Conservation (phyloP, 2,113 vertebrate genomes). For the Sturnus vulgaris region DNA sequence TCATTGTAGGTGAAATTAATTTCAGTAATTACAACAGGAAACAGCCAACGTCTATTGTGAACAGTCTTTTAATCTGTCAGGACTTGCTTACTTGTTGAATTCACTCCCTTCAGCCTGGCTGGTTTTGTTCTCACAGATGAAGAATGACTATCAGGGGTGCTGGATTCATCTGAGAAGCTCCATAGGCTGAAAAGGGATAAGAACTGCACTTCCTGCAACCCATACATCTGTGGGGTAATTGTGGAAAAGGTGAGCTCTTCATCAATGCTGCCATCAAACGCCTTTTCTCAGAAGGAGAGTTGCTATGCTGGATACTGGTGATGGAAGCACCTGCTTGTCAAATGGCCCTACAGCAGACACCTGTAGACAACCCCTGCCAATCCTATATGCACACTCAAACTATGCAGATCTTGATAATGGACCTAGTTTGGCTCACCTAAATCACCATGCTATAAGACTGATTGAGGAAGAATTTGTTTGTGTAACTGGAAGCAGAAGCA, state of each 20-base stretch:
- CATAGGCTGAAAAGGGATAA: neutral
- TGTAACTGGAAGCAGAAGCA: neutral
- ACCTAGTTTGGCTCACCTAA: neutral
- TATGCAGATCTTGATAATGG: neutral
- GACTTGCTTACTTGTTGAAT: neutral
- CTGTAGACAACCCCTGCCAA: neutral
- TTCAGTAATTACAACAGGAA: neutral
- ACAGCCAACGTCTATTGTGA: neutral
- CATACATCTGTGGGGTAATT: fast-evolving
- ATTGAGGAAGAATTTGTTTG: neutral
- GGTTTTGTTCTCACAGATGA: neutral
- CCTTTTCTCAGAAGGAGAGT: neutral
- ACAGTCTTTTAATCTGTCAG: neutral
- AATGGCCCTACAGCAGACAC: neutral
- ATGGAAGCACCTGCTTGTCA: neutral
- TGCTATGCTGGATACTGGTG: neutral
- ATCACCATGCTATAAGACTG: neutral
- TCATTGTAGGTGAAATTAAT: neutral
- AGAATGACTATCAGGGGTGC: neutral
- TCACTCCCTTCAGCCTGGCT: neutral
- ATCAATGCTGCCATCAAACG: neutral
- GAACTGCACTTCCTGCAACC: neutral
- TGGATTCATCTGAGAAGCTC: neutral
- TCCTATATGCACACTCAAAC: neutral
- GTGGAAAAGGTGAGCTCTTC: neutral